Percentiles rank a stretch among this genome's conserved stretches.
Evolutionary conservation across 2,797 vertebrate species (phyloP).

Genomic region (Craterocephalus amniculus): DNA sequence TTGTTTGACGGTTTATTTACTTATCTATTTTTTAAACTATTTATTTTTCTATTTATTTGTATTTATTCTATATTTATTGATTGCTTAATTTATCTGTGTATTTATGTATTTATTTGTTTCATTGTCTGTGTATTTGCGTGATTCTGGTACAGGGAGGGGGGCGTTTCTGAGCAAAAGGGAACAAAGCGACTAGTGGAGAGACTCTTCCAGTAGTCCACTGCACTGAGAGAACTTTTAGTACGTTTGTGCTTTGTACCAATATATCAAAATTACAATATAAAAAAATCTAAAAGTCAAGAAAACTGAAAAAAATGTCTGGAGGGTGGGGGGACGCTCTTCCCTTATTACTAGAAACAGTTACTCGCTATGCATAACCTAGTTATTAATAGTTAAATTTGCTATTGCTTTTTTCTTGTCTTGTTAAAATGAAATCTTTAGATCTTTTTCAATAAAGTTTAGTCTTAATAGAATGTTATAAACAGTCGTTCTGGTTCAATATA

Average conservation of each 20-base stretch:
- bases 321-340: conserved; percentile 98
- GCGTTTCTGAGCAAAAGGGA: conserved; percentile 97
- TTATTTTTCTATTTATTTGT: conserved; percentile 92
- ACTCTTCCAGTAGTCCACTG: conserved; percentile 97
- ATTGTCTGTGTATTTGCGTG: conserved; percentile 91
- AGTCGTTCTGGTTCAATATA: conserved; percentile 99
- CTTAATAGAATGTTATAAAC: conserved; percentile 99
- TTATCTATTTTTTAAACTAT: conserved; percentile 84
- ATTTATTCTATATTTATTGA: conserved; percentile 85
- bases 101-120: conserved; percentile 90
- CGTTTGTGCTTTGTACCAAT: conserved; percentile 99
- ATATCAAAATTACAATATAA: conserved; percentile 99
- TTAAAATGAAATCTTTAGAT: conserved; percentile 99
- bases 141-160: conserved; percentile 94
- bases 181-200: conserved; percentile 96
- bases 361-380: conserved; percentile 99
- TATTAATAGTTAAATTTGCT: conserved; percentile 99
- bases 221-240: conserved; percentile 99
- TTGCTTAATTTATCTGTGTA: conserved; percentile 85
- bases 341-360: conserved; percentile 99
- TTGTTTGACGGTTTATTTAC: conserved; percentile 80
- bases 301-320: conserved; percentile 87
- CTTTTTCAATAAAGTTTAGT: conserved; percentile 99
- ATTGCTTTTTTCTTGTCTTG: conserved; percentile 99
- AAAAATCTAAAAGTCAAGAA: conserved; percentile 82